Percentiles rank a stretch among this genome's conserved stretches.
Evolutionary conservation across 2,113 vertebrate species (phyloP).

Genomic region (Heterotis niloticus): DNA sequence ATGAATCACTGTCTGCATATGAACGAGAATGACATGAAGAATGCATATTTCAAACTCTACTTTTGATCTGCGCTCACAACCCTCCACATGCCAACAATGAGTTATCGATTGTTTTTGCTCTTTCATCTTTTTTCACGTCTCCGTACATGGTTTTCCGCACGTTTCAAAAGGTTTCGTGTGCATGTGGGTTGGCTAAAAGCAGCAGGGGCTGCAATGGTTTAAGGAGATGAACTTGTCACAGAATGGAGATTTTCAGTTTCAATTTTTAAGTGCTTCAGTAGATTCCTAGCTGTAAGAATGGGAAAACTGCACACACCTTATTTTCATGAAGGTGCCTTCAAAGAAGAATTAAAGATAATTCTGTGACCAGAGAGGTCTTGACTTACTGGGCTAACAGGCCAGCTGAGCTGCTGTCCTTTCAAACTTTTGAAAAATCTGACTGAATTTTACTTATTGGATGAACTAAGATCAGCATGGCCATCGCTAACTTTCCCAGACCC

Average conservation of each 20-base stretch:
- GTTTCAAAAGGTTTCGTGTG: neutral
- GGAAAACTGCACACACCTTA: no score
- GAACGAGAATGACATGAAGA: neutral
- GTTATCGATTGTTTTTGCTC: neutral
- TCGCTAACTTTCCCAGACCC: neutral
- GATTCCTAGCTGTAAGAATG: no score
- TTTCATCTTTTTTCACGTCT: constrained; percentile 9
- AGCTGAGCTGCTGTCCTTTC: neutral
- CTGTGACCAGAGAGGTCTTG: no score
- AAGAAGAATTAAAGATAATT: no score
- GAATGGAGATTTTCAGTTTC: no score
- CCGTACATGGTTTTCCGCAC: neutral
- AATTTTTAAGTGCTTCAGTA: no score
- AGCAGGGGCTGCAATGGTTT: no score
- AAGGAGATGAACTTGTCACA: no score
- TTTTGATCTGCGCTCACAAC: constrained; percentile 4
- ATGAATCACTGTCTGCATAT: constrained; percentile 22
- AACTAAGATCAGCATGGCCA: neutral
- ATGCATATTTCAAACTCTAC: constrained; percentile 7
- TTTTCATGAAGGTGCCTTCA: no score
- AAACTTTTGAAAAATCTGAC: neutral
- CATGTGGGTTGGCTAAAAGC: no score
- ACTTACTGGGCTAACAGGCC: neutral
- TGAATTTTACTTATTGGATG: neutral
- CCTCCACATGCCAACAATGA: neutral